A percentile compares a stretch with the other conserved stretches of the same genome.
Evolutionary conservation across 2,797 vertebrate species (phyloP).

Genomic region (Acipenser oxyrinchus): DNA sequence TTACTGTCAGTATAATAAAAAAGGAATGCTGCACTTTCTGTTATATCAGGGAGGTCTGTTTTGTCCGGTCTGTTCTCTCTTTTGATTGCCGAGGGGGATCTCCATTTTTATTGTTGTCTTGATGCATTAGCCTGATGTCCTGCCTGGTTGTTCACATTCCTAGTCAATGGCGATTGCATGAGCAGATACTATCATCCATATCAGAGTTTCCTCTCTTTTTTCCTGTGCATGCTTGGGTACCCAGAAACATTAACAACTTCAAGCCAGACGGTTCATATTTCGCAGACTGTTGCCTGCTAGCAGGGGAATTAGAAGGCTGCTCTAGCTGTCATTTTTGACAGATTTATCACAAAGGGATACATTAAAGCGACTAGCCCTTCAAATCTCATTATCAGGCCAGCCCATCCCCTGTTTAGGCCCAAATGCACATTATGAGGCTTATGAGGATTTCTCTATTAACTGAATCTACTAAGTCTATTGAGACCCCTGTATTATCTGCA

Average conservation of each 20-base stretch:
- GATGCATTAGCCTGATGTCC: constrained; percentile 17
- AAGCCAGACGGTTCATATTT: constrained; percentile 3
- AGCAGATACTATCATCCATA: constrained; percentile 8
- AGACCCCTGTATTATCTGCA: too few relatives aligned
- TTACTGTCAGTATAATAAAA: constrained; percentile 1
- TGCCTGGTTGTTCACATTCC: constrained; percentile 2
- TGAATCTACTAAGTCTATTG: neutral
- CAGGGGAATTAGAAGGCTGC: constrained; percentile 3
- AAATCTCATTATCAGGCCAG: neutral
- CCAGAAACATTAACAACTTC: constrained; percentile 9
- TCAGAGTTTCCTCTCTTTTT: constrained; percentile 11
- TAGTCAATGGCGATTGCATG: constrained; percentile 5
- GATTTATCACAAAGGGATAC: constrained; percentile 3
- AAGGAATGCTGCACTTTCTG: constrained; percentile 7
- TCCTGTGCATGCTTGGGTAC: neutral
- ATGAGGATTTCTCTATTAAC: neutral
- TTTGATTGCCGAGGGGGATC: constrained; percentile 20
- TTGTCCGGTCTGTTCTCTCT: constrained; percentile 15
- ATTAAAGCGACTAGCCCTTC: constrained; percentile 3
- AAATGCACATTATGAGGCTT: neutral
- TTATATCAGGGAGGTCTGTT: constrained; percentile 15
- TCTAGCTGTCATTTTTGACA: constrained; percentile 7
- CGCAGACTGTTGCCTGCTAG: constrained; percentile 7
- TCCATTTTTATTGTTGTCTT: constrained; percentile 21
- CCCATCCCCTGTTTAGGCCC: neutral